These are phyloP conservation scores for Drosophila dunni DNA, from an alignment of 1,140 invertebrate species.

Conservation along the genomic window DNA sequence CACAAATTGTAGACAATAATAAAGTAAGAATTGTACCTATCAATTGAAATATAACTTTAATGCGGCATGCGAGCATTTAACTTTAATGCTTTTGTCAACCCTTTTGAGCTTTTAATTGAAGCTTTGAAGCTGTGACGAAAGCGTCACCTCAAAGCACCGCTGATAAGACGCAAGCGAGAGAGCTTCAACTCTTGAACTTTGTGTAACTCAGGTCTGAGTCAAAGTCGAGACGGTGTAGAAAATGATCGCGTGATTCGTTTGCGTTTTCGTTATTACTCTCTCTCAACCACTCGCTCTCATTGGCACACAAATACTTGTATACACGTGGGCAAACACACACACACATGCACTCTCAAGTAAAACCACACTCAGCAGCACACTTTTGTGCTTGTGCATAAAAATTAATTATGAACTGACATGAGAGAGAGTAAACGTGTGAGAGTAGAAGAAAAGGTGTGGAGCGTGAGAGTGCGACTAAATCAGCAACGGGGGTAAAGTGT, in stretches of 20 bases:
- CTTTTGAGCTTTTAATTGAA: constrained; percentile 44
- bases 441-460: constrained; percentile 1
- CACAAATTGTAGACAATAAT: constrained; percentile 3
- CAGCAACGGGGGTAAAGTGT: constrained; percentile 39
- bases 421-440: background rate
- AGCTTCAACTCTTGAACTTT: constrained; percentile 47
- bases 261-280: constrained; percentile 25
- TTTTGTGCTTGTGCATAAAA: constrained; percentile 43
- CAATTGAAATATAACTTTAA: constrained; percentile 30
- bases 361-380: constrained; percentile 46
- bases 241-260: constrained; percentile 69
- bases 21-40: constrained; percentile 9
- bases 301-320: constrained; percentile 30
- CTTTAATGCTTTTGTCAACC: constrained; percentile 12
- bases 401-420: constrained; percentile 21
- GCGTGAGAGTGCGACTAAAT: constrained; percentile 42
- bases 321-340: constrained; percentile 45
- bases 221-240: constrained; percentile 35
- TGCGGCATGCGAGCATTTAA: constrained; percentile 6
- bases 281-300: constrained; percentile 19
- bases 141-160: constrained; percentile 23
- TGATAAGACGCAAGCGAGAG: constrained; percentile 32
- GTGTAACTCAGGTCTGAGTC: constrained; percentile 27
- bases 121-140: constrained; percentile 37
- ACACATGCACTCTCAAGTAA: constrained; percentile 8